A percentile compares a stretch with the other conserved stretches of the same genome.
Evolutionary conservation across 1,140 invertebrate species (phyloP).

Genomic region (Helicoverpa armigera): DNA sequence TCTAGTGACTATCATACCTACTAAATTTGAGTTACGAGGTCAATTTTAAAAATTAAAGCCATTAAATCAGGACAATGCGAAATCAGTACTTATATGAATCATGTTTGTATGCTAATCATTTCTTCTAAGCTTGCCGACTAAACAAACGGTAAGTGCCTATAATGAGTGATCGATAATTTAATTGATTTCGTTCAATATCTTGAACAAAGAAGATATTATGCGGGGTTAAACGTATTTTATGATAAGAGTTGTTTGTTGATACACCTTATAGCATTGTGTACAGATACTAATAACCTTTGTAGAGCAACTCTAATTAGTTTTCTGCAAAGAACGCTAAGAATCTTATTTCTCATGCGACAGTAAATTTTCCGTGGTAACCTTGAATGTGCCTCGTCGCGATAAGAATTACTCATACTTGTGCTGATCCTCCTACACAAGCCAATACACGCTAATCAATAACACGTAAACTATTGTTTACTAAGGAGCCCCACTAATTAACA

Average conservation of each 20-base stretch:
- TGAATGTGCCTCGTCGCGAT: slow-evolving; percentile 67
- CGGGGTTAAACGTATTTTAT: no score
- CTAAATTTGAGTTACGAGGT: slow-evolving; percentile 24
- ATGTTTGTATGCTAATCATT: slow-evolving; percentile 4
- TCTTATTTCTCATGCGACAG: not conserved
- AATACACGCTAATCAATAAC: slow-evolving; percentile 62
- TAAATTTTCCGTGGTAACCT: slow-evolving; percentile 67
- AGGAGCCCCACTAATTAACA: slow-evolving; percentile 46
- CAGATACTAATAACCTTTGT: no score
- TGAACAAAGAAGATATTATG: no score
- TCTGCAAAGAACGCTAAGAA: slow-evolving; percentile 1
- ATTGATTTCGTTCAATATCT: no score
- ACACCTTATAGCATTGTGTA: no score
- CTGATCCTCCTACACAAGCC: slow-evolving; percentile 65
- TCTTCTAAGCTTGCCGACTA: not conserved
- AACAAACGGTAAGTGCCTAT: not conserved
- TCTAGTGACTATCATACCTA: slow-evolving; percentile 10
- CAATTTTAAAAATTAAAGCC: slow-evolving; percentile 7
- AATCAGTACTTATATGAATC: slow-evolving; percentile 4
- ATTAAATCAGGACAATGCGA: slow-evolving; percentile 16
- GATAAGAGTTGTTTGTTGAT: no score
- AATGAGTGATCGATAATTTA: not conserved
- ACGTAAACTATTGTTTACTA: slow-evolving; percentile 58
- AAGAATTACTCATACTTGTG: slow-evolving; percentile 74
- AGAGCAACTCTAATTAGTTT: not conserved